Percentiles rank a stretch among this genome's conserved stretches.
These are phyloP conservation scores for Andrena trimmerana DNA, from an alignment of 2,888 invertebrate genomes.

Conservation along the genomic window DNA sequence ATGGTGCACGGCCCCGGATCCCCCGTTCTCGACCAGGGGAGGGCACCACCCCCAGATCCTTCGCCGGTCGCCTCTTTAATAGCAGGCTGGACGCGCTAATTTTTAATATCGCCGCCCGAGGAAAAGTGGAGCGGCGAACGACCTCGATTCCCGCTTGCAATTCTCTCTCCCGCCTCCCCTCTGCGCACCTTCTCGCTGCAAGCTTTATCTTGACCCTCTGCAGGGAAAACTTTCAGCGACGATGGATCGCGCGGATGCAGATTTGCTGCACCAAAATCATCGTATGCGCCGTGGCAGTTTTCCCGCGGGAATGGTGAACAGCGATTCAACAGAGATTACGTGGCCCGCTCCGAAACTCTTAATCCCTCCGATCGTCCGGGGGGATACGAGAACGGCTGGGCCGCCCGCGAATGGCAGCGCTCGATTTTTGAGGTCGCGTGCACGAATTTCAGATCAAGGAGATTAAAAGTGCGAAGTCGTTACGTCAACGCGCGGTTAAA, in stretches of 20 bases:
- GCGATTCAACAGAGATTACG: too few species aligned
- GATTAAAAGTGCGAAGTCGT: constrained; percentile 26
- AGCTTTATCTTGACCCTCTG: constrained; percentile 18
- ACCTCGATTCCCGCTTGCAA: constrained; percentile 39
- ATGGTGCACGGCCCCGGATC: too few species aligned
- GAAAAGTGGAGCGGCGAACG: constrained; percentile 45
- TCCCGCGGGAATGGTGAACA: too few species aligned
- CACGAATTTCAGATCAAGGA: constrained; percentile 6
- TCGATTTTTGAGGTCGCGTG: constrained; percentile 25
- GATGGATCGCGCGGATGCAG: background rate
- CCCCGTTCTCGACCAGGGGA: too few species aligned
- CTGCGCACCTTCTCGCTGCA: background rate
- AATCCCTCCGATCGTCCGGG: too few species aligned
- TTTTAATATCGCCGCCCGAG: constrained; percentile 50
- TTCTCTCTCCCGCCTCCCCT: constrained; percentile 6
- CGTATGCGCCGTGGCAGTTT: too few species aligned
- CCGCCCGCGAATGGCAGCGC: background rate
- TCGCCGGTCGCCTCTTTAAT: background rate
- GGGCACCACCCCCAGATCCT: constrained; percentile 1
- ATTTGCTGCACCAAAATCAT: too few species aligned
- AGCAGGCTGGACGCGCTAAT: constrained; percentile 37
- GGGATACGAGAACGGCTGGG: too few species aligned
- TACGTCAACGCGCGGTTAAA: constrained; percentile 22
- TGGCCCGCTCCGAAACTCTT: too few species aligned
- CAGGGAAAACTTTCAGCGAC: background rate